A percentile compares a stretch with the other conserved stretches of the same genome.
Conservation (phyloP, 2,888 invertebrate species). For the Lasioglossum calceatum region DNA sequence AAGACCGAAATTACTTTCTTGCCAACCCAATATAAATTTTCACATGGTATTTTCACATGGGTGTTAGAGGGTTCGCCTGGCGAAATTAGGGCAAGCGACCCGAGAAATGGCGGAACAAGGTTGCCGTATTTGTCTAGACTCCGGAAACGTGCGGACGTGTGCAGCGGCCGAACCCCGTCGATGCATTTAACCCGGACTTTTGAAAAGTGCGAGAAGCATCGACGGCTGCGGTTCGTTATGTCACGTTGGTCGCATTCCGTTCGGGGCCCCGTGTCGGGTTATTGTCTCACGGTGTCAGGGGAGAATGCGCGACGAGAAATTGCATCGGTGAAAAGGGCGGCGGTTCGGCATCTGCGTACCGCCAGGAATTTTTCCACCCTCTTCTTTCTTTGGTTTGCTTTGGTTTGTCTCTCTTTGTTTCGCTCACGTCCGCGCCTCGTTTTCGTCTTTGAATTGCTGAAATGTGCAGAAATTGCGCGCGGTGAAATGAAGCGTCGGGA, state of each 20-base stretch:
- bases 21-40: no score
- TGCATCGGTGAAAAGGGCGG: constrained; percentile 40
- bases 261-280: constrained; percentile 43
- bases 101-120: constrained; percentile 38
- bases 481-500: neutral
- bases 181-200: constrained; percentile 48
- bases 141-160: constrained; percentile 59
- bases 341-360: constrained; percentile 40
- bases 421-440: neutral
- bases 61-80: neutral
- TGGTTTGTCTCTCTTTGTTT: neutral
- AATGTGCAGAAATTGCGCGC: neutral
- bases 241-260: constrained; percentile 55
- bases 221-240: constrained; percentile 57
- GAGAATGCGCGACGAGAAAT: constrained; percentile 45
- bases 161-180: constrained; percentile 8
- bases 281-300: constrained; percentile 58
- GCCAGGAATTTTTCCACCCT: constrained; percentile 13
- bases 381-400: neutral
- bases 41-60: no score
- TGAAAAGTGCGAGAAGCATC: constrained; percentile 37
- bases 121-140: constrained; percentile 44
- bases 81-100: neutral
- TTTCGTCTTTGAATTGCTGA: neutral
- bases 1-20: no score